Conservation (phyloP, 2,888 invertebrate genomes). For the Ormyrus pomaceus region DNA sequence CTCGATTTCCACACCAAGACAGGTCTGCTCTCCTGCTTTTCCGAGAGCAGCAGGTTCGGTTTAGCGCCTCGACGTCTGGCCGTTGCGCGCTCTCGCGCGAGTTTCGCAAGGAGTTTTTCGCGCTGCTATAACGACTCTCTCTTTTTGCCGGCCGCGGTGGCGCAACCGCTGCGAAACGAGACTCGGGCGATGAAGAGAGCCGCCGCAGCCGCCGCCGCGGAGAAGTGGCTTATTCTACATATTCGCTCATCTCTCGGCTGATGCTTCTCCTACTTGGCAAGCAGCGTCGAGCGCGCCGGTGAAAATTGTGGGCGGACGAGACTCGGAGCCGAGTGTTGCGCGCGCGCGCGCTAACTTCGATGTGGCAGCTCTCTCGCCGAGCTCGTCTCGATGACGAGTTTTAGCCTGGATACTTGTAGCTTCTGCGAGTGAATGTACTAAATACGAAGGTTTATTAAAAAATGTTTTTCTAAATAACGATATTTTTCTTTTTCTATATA, state of each 20-base stretch:
- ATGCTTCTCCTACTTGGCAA: neutral
- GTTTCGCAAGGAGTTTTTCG: slow-evolving; percentile 38
- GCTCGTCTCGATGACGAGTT: neutral
- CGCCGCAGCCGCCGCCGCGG: neutral
- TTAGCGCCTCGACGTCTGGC: neutral
- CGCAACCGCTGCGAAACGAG: slow-evolving; percentile 35
- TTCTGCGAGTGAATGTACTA: neutral
- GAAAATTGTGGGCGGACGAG: slow-evolving; percentile 35
- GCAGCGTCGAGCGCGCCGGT: neutral
- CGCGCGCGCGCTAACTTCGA: too few relatives aligned
- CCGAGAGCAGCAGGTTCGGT: too few relatives aligned
- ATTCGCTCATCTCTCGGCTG: slow-evolving; percentile 10
- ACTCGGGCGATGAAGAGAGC: neutral
- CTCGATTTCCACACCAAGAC: too few relatives aligned
- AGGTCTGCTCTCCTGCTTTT: too few relatives aligned
- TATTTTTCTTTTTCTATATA: too few relatives aligned
- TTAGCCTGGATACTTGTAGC: neutral
- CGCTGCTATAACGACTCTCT: neutral
- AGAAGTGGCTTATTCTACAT: neutral
- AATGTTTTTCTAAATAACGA: neutral
- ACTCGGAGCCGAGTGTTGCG: too few relatives aligned
- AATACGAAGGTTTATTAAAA: too few relatives aligned
- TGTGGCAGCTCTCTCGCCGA: too few relatives aligned
- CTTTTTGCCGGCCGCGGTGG: neutral
- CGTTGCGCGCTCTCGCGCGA: neutral